Evolutionary conservation across 2,888 invertebrate genomes (phyloP).

Genomic region (Pseudeuparius sepicola): DNA sequence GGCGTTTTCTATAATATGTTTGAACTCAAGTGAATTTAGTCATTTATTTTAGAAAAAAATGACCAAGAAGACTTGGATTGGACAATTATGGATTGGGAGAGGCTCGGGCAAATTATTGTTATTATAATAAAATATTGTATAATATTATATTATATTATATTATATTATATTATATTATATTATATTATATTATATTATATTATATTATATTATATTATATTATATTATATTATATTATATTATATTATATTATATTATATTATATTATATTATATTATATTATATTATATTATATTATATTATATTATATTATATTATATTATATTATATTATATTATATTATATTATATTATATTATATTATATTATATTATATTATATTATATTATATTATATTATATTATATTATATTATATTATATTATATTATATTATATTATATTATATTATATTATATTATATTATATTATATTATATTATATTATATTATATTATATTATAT

Average conservation of each 20-base stretch:
- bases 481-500: constrained; percentile 8
- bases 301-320: constrained; percentile 8
- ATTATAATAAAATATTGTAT: constrained; percentile 3
- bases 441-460: constrained; percentile 8
- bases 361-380: constrained; percentile 8
- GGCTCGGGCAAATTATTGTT: no score
- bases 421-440: constrained; percentile 8
- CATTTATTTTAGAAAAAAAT: no score
- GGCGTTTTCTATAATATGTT: no score
- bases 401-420: constrained; percentile 8
- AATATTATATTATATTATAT: constrained; percentile 3
- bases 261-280: constrained; percentile 8
- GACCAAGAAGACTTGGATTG: no score
- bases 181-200: constrained; percentile 4
- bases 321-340: constrained; percentile 8
- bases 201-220: constrained; percentile 4
- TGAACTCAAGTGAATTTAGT: no score
- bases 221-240: constrained; percentile 6
- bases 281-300: constrained; percentile 8
- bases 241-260: constrained; percentile 8
- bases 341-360: constrained; percentile 8
- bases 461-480: constrained; percentile 8
- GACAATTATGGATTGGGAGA: no score
- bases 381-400: constrained; percentile 8
- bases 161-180: constrained; percentile 4